phyloP scores from a whole-genome alignment of 2,113 vertebrate genomes.

The Apistogramma diplotaenia region DNA sequence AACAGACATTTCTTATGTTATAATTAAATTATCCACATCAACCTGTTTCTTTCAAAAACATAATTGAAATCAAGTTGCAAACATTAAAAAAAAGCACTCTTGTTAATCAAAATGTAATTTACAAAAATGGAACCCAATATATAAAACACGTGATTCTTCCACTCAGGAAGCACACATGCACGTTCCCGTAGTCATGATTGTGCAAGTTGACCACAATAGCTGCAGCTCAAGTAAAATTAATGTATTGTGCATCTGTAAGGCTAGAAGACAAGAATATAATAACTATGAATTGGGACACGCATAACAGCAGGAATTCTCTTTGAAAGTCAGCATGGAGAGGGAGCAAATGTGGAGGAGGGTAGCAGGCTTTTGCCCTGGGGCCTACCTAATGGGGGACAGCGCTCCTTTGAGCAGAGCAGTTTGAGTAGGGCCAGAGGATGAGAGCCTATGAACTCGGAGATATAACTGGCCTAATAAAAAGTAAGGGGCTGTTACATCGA shows the following conservation, averaged over 20 bases:
- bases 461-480: constrained; percentile 61
- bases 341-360: constrained; percentile 50
- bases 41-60: constrained; percentile 10
- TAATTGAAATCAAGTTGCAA: background rate
- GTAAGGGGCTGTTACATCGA: constrained; percentile 45
- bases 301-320: constrained; percentile 71
- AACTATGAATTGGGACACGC: constrained; percentile 58
- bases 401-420: constrained; percentile 62
- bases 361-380: constrained; percentile 51
- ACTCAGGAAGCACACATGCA: background rate
- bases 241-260: constrained; percentile 44
- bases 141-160: background rate
- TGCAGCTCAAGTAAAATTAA: constrained; percentile 25
- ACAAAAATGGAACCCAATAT: background rate
- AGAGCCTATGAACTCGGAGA: constrained; percentile 62
- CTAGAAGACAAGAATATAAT: constrained; percentile 61
- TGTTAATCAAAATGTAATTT: background rate
- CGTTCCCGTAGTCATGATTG: background rate
- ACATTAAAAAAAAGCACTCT: background rate
- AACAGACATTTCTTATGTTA: constrained; percentile 53
- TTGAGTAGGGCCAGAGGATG: constrained; percentile 61
- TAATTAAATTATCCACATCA: constrained; percentile 46
- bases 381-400: constrained; percentile 46
- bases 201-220: constrained; percentile 11
- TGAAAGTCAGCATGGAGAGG: constrained; percentile 57